Conservation (phyloP, 2,113 vertebrate species). For the Atractosteus spatula region DNA sequence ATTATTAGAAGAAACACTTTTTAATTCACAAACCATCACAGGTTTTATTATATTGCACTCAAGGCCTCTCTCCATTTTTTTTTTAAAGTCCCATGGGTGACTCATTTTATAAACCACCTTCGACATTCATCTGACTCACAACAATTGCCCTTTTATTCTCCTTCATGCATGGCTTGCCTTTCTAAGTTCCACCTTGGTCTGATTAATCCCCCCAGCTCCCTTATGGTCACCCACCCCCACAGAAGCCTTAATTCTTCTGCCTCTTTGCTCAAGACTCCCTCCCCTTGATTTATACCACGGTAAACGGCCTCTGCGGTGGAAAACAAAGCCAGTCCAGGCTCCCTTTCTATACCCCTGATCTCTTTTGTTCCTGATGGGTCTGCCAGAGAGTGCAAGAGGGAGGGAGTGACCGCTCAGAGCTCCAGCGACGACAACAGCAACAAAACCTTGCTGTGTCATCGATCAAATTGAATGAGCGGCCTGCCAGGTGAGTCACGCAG, state of each 20-base stretch:
- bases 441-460: slow-evolving; percentile 15
- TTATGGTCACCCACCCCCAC: slow-evolving; percentile 21
- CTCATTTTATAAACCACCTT: slow-evolving; percentile 42
- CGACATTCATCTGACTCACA: slow-evolving; percentile 40
- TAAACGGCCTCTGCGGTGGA: slow-evolving; percentile 20
- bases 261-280: not conserved
- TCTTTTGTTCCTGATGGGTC: slow-evolving; percentile 23
- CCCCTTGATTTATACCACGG: slow-evolving; percentile 25
- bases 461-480: slow-evolving; percentile 27
- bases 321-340: slow-evolving; percentile 19
- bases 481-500: slow-evolving; percentile 29
- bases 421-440: slow-evolving; percentile 27
- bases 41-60: slow-evolving; percentile 26
- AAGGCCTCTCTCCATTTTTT: slow-evolving; percentile 36
- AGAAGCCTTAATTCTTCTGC: slow-evolving; percentile 23
- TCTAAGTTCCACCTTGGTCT: slow-evolving; percentile 50
- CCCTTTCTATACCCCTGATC: slow-evolving; percentile 16
- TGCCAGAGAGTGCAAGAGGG: not conserved
- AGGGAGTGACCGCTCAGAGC: not conserved
- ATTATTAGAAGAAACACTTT: too few species aligned
- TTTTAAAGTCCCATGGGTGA: slow-evolving; percentile 42
- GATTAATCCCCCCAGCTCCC: slow-evolving; percentile 48
- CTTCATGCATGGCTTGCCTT: slow-evolving; percentile 44
- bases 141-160: slow-evolving; percentile 61
- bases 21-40: slow-evolving; percentile 8